phyloP scores from a whole-genome alignment of 2,113 vertebrate species.

The Oplegnathus fasciatus region DNA sequence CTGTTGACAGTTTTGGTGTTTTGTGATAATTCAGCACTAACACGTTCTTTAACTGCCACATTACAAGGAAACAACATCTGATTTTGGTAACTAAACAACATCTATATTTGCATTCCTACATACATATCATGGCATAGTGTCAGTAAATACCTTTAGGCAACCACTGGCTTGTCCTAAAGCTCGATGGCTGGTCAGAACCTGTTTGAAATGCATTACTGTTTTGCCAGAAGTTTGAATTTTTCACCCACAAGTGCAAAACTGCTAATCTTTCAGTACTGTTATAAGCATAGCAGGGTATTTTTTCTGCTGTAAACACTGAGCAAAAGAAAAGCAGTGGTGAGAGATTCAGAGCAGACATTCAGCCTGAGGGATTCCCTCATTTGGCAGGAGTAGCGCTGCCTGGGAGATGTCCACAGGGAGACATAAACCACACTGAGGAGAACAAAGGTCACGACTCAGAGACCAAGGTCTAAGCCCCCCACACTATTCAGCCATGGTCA shows the following conservation, averaged over 20 bases:
- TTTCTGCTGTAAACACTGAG: conserved; percentile 11
- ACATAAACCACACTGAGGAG: conserved; percentile 71
- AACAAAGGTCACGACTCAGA: conserved; percentile 83
- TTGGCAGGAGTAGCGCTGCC: conserved; percentile 57
- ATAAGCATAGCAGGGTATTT: neutral
- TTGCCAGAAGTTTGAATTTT: neutral
- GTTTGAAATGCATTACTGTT: neutral
- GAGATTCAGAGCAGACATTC: conserved; percentile 1
- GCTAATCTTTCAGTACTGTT: neutral
- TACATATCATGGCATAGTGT: neutral
- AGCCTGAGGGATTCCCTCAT: conserved; percentile 51
- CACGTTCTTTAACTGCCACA: neutral
- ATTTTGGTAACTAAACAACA: neutral
- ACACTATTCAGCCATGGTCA: conserved; percentile 65
- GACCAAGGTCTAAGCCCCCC: conserved; percentile 70
- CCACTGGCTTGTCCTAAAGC: neutral
- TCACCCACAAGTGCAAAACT: neutral
- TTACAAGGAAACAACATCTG: neutral
- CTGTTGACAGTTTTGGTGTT: neutral
- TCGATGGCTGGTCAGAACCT: neutral
- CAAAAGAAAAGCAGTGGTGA: conserved; percentile 13
- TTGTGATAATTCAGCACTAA: neutral
- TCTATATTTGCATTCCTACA: neutral
- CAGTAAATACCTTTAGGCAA: neutral
- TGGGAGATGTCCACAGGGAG: conserved; percentile 64